phyloP scores from a whole-genome alignment of 92 coral and sea anemone species.

The Epizoanthus ramosus region DNA sequence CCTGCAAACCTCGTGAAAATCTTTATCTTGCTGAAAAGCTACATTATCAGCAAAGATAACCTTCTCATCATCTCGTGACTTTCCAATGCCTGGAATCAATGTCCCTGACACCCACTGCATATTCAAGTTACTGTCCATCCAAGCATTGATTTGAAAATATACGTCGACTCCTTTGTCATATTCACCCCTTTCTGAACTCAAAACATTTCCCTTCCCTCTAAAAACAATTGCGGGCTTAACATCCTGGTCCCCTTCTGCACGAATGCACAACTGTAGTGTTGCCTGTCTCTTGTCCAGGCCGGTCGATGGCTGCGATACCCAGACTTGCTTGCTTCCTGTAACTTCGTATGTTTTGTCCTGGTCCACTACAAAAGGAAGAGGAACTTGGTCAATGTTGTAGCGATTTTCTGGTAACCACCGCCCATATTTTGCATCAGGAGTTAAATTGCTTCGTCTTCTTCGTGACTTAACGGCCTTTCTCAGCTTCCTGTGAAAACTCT shows the following conservation, averaged over 20 bases:
- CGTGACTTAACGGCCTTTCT: neutral
- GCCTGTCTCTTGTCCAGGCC: neutral
- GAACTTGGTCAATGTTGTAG: conserved; percentile 57
- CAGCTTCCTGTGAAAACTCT: no score
- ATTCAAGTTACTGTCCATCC: conserved; percentile 5
- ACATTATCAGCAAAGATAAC: conserved; percentile 17
- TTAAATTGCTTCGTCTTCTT: conserved; percentile 30
- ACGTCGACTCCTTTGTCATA: neutral
- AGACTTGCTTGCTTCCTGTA: neutral
- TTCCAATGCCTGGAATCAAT: neutral
- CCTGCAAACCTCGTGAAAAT: conserved; percentile 8
- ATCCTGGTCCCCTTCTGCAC: conserved; percentile 10
- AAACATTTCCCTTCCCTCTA: conserved; percentile 21
- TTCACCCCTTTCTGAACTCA: neutral
- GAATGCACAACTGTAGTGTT: conserved; percentile 17
- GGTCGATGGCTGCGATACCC: conserved; percentile 10
- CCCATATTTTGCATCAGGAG: conserved; percentile 48
- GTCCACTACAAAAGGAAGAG: conserved; percentile 52
- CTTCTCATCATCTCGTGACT: neutral
- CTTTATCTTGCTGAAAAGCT: neutral
- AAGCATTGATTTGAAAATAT: neutral
- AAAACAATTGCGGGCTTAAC: conserved; percentile 16
- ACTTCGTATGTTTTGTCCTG: neutral
- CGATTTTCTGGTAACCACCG: conserved; percentile 54
- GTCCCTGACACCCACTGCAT: conserved; percentile 4